Conservation (phyloP, 1,140 invertebrate species). For the Sinonovacula constricta region DNA sequence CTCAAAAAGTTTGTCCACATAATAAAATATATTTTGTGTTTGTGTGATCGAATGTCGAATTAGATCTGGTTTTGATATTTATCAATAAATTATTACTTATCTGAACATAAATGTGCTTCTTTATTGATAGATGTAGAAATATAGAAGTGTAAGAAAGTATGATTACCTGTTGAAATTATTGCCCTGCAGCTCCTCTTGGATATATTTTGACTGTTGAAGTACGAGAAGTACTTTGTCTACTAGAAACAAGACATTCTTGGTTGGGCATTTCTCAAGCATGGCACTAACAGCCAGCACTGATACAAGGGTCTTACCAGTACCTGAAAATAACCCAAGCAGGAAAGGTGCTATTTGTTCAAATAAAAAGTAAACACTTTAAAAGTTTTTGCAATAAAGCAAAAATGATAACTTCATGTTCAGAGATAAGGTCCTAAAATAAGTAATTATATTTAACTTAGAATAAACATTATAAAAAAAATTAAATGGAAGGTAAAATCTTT, state of each 20-base stretch:
- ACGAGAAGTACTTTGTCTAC: constrained; percentile 76
- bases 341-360: background rate
- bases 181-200: constrained; percentile 62
- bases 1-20: too few relatives aligned
- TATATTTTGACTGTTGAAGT: constrained; percentile 72
- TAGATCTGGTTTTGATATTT: too few relatives aligned
- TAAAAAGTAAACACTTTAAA: background rate
- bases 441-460: background rate
- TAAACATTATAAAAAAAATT: background rate
- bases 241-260: constrained; percentile 70
- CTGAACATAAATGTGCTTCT: too few relatives aligned
- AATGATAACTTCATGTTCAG: background rate
- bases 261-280: constrained; percentile 69
- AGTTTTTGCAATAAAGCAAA: background rate
- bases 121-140: too few relatives aligned
- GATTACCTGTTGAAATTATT: constrained; percentile 62
- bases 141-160: too few relatives aligned
- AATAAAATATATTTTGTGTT: too few relatives aligned
- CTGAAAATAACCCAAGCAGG: constrained; percentile 56
- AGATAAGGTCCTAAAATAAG: background rate
- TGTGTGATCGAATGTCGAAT: too few relatives aligned
- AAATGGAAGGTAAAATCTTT: too few relatives aligned
- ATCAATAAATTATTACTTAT: too few relatives aligned
- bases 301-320: constrained; percentile 76
- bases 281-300: constrained; percentile 69